Conservation (phyloP, 2,888 invertebrate genomes). For the Strigamia crassipes region DNA sequence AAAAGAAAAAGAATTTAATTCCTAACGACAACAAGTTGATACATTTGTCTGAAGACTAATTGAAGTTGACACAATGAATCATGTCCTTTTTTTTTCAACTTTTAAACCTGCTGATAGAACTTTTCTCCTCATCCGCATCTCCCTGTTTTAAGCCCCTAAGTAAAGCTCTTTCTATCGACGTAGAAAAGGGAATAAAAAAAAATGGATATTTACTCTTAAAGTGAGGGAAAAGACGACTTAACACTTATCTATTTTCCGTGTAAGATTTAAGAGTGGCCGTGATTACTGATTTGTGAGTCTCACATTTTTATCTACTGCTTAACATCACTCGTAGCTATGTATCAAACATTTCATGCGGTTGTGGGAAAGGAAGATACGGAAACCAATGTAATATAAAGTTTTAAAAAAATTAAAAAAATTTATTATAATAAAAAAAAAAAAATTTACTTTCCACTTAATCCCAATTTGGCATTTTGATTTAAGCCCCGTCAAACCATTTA, state of each 20-base stretch:
- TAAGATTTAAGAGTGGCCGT: not conserved
- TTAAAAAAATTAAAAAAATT: no score
- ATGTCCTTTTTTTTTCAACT: slow-evolving; percentile 2
- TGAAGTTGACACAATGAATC: slow-evolving; percentile 26
- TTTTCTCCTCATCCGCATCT: not conserved
- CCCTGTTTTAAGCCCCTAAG: not conserved
- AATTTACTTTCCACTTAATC: no score
- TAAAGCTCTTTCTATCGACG: slow-evolving; percentile 3
- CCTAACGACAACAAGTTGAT: slow-evolving; percentile 27
- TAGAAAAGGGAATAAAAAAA: not conserved
- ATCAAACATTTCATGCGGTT: not conserved
- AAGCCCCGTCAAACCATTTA: no score
- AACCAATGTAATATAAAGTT: no score
- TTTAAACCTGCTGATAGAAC: slow-evolving; percentile 22
- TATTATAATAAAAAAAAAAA: no score
- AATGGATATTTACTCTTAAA: slow-evolving; percentile 5
- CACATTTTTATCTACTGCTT: slow-evolving; percentile 1
- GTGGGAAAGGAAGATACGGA: not conserved
- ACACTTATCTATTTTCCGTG: not conserved
- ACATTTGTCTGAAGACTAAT: slow-evolving; percentile 19
- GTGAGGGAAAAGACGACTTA: not conserved
- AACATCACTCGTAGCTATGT: not conserved
- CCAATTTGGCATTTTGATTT: no score
- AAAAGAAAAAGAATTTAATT: not conserved
- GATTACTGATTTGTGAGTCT: slow-evolving; percentile 24